Evolutionary conservation across 2,113 vertebrate genomes (phyloP), one percentile per base, ranked within the genome.

Genomic region (Microtus pennsylvanicus): DNA sequence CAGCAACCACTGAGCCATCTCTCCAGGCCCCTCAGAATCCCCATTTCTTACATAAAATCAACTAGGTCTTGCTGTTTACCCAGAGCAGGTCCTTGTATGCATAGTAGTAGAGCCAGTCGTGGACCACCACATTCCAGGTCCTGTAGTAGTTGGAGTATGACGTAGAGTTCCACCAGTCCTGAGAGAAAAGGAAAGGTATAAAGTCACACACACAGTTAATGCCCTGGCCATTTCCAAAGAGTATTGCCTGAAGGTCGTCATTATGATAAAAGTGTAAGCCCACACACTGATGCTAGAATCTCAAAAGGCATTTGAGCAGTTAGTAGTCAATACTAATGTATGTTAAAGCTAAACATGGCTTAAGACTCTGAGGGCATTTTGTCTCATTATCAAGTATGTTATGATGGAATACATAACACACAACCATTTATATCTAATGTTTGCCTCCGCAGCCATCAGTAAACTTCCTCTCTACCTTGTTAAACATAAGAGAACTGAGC

Each of bases 101-200:
- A 61, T 99, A 99, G 95, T 99, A 99, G 97, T 99, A 99, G 0
- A 99, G 98, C 99, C 99, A 99, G 96, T 99, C 99, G 78, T 99
- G 99, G 3, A 99, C 99, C 3, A 99, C 99, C 55, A 99, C 99
- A 0, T 99, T 99, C 99, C 99, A 99, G 45, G 99, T 99, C 94
- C 99, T 97, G 83, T 99, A 99, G 93, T 99, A 99, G 97, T 99
- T 99, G 90, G 99, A 97, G 96, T 99, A 99, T 28, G 99, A 99
- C 26, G 99, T 99, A n/a, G 99, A 99, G 85, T 99, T 99, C 99
- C 99, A 99, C 99, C 99, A 99, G 72, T 99, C 99, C 99, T 99
- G 80, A 95, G 97, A 35, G 28, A 17, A 17, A 94, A 75, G 11
- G 4, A 55, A 91, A 89, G 55, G 13, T 5, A 63, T 55, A 42